A percentile compares a stretch with the other conserved stretches of the same genome.
Evolutionary conservation across 2,113 vertebrate genomes (phyloP).

Genomic region (Tetrao urogallus): DNA sequence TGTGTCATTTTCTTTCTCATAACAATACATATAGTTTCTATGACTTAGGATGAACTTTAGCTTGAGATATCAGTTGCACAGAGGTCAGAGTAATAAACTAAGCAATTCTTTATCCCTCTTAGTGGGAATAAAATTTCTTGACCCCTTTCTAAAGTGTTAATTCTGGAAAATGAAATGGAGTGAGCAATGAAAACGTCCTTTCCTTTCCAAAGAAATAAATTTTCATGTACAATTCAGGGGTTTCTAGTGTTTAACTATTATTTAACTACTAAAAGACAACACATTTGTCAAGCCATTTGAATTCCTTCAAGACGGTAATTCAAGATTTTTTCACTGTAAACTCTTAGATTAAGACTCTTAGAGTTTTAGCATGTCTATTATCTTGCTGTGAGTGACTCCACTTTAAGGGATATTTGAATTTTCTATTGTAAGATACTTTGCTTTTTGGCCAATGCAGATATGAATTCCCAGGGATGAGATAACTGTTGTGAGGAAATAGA

Average conservation of each 20-base stretch:
- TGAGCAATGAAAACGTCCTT: neutral
- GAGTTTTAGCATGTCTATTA: neutral
- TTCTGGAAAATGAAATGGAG: constrained; percentile 3
- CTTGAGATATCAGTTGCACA: neutral
- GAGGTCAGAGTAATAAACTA: neutral
- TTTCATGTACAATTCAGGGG: neutral
- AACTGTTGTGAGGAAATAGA: constrained; percentile 6
- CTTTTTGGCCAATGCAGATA: neutral
- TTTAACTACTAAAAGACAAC: neutral
- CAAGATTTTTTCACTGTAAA: neutral
- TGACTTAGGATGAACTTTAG: neutral
- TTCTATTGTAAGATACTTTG: neutral
- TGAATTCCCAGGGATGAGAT: constrained; percentile 16
- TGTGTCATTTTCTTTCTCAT: neutral
- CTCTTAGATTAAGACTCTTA: neutral
- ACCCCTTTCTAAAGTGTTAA: neutral
- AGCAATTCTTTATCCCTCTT: neutral
- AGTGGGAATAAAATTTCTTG: neutral
- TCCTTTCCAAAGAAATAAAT: constrained; percentile 17
- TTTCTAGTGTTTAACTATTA: neutral
- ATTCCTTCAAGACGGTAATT: neutral
- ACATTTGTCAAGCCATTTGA: neutral
- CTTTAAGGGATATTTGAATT: neutral
- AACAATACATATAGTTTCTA: neutral
- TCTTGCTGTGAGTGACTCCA: neutral